Conservation (phyloP, 2,113 vertebrate species). For the Tricholaema leucomelas region DNA sequence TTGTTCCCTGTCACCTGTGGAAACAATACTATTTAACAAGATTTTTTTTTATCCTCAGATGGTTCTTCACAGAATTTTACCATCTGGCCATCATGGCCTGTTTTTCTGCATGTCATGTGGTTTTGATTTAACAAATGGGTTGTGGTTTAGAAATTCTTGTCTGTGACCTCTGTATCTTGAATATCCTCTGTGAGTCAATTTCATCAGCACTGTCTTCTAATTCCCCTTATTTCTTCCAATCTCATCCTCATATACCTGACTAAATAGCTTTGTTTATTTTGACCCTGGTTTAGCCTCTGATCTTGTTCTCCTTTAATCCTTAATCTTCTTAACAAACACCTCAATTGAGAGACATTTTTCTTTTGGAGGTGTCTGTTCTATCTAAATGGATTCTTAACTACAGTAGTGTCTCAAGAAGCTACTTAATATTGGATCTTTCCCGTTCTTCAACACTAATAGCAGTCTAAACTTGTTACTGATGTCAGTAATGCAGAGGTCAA, state of each 20-base stretch:
- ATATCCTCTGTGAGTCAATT: conserved; percentile 23
- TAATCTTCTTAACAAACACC: conserved; percentile 33
- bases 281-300: conserved; percentile 14
- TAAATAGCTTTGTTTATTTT: conserved; percentile 43
- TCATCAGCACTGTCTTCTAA: conserved; percentile 26
- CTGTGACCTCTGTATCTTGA: conserved; percentile 48
- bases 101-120: conserved; percentile 33
- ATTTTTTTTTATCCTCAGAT: not conserved
- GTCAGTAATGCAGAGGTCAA: not conserved
- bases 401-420: not conserved
- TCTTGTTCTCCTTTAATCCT: conserved; percentile 38
- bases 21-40: not conserved
- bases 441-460: not conserved
- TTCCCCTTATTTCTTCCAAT: conserved; percentile 40
- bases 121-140: conserved; percentile 35
- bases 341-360: not conserved
- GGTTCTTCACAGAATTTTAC: conserved; percentile 40
- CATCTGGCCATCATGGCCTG: conserved; percentile 28
- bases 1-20: not conserved
- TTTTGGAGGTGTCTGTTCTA: not conserved
- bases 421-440: not conserved
- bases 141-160: conserved; percentile 46
- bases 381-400: conserved; percentile 1
- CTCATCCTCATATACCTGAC: conserved; percentile 16
- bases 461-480: not conserved